Conservation (phyloP, 2,888 invertebrate genomes). For the Tyria jacobaeae region DNA sequence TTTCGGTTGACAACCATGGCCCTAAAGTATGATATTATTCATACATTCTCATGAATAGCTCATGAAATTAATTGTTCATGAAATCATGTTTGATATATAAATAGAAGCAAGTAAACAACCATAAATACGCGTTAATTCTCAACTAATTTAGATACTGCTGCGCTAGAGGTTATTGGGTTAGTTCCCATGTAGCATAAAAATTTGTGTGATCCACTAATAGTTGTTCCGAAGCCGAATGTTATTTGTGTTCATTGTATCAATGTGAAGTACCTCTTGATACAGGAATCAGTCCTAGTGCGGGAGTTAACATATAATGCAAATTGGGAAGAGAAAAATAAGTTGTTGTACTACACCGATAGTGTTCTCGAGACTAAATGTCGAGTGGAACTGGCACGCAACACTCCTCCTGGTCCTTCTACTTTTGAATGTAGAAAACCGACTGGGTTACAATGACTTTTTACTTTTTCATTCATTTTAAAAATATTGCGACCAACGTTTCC, state of each 20-base stretch:
- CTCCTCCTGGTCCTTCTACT: constrained; percentile 53
- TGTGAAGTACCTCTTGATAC: no score
- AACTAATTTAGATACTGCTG: no score
- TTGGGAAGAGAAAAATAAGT: constrained; percentile 34
- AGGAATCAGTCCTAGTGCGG: no score
- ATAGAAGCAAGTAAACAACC: neutral
- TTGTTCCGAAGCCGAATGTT: no score
- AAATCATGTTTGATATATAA: neutral
- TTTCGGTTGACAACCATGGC: neutral
- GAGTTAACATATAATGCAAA: no score
- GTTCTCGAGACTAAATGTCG: constrained; percentile 56
- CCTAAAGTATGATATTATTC: neutral
- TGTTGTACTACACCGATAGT: constrained; percentile 47
- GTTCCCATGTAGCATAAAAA: no score
- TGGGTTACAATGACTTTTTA: constrained; percentile 51
- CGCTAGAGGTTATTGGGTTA: no score
- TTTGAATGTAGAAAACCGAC: constrained; percentile 56
- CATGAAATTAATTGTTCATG: neutral
- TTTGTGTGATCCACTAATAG: no score
- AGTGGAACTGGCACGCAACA: constrained; percentile 62
- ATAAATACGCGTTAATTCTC: no score
- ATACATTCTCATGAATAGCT: neutral
- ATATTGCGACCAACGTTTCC: constrained; percentile 41
- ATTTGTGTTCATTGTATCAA: no score
- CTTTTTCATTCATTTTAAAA: constrained; percentile 44